These are phyloP conservation scores for Darevskia mixta DNA, from an alignment of 2,797 vertebrate genomes.

Conservation along the genomic window DNA sequence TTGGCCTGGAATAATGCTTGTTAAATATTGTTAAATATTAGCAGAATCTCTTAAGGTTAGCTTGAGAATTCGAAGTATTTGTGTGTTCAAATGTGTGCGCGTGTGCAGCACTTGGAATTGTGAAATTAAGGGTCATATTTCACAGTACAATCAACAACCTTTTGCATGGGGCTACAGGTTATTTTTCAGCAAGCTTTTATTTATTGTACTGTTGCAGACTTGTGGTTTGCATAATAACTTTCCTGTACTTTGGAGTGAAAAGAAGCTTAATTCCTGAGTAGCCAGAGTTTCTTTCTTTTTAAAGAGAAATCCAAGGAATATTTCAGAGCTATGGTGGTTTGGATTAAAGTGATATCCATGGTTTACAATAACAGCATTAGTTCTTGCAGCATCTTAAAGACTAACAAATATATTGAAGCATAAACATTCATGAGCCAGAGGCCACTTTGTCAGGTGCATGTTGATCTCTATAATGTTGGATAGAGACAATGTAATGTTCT, in stretches of 20 bases:
- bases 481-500: not conserved
- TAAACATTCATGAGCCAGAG: not conserved
- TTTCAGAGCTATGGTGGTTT: not conserved
- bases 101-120: not conserved
- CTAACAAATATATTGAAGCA: not conserved
- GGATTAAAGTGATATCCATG: not conserved
- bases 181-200: constrained; percentile 15
- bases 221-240: not conserved
- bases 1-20: not conserved
- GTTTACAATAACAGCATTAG: not conserved
- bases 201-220: not conserved
- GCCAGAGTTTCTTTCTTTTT: not conserved
- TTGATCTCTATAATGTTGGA: not conserved
- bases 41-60: not conserved
- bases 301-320: not conserved
- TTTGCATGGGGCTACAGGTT: not conserved
- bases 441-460: not conserved
- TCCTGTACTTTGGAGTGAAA: not conserved
- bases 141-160: not conserved
- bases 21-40: not conserved
- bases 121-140: not conserved
- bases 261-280: not conserved
- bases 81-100: not conserved
- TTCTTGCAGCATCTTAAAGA: not conserved
- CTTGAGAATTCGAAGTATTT: not conserved